These are phyloP conservation scores for Sphaerodactylus townsendi DNA, from an alignment of 2,113 vertebrate species.

Conservation along the genomic window DNA sequence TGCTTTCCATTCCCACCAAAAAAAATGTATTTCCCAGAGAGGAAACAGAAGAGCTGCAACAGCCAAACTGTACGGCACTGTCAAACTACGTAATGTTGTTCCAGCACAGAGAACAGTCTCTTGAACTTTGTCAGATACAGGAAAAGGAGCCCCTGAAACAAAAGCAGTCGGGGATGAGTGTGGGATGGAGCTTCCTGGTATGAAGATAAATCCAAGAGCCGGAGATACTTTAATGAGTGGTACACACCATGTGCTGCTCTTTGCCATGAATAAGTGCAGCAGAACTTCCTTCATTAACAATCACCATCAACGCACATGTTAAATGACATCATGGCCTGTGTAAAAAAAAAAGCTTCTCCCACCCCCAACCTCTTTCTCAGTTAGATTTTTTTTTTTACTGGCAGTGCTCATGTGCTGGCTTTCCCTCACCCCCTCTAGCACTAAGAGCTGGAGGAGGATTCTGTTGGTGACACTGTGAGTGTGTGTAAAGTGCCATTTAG, in stretches of 20 bases:
- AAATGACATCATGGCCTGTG: neutral
- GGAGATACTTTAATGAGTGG: neutral
- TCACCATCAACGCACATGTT: fast-evolving
- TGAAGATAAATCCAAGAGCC: neutral
- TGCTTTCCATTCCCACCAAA: neutral
- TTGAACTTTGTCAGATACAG: neutral
- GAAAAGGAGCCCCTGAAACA: neutral
- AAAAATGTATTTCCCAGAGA: neutral
- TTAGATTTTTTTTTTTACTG: neutral
- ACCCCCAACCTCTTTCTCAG: neutral
- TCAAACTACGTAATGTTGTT: neutral
- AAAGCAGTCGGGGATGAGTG: fast-evolving
- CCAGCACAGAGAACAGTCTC: neutral
- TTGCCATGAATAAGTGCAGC: fast-evolving
- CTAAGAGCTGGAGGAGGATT: too few relatives aligned
- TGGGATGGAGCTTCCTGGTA: neutral
- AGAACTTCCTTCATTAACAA: fast-evolving
- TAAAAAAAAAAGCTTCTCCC: too few relatives aligned
- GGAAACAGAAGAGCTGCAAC: neutral
- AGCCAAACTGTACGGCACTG: neutral
- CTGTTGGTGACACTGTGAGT: too few relatives aligned
- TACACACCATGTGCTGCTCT: fast-evolving
- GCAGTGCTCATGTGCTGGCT: neutral
- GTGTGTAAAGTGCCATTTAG: too few relatives aligned
- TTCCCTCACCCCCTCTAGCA: too few relatives aligned